A percentile compares a stretch with the other conserved stretches of the same genome.
phyloP scores from a whole-genome alignment of 2,797 vertebrate genomes.

The Morelia viridis region DNA sequence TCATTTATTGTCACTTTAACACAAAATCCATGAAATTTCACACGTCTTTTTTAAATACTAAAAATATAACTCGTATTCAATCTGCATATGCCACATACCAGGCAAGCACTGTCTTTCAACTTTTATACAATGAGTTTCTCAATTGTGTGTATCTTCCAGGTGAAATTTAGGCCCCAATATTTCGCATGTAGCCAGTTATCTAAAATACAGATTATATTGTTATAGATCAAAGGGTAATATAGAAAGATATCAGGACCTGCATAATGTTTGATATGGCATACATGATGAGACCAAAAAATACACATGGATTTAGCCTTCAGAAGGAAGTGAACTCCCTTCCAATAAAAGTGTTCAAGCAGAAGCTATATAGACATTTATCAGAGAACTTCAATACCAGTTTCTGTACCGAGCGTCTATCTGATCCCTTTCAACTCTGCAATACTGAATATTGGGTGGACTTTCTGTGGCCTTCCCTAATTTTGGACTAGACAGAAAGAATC shows the following conservation, averaged over 20 bases:
- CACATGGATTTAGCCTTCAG: background rate
- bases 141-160: background rate
- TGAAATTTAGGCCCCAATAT: background rate
- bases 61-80: background rate
- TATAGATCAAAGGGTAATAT: background rate
- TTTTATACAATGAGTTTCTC: background rate
- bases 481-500: background rate
- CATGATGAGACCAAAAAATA: background rate
- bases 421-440: background rate
- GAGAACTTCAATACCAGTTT: background rate
- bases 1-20: background rate
- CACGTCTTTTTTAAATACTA: background rate
- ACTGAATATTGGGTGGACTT: background rate
- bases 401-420: background rate
- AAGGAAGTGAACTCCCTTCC: background rate
- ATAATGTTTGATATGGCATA: background rate
- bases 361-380: background rate
- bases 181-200: background rate
- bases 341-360: background rate
- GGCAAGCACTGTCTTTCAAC: background rate
- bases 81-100: background rate
- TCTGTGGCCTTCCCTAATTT: background rate
- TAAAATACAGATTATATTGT: background rate
- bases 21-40: background rate
- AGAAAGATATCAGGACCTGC: background rate